These are phyloP conservation scores for Pogonomyrmex californicus DNA, from an alignment of 1,140 invertebrate genomes.

Conservation along the genomic window DNA sequence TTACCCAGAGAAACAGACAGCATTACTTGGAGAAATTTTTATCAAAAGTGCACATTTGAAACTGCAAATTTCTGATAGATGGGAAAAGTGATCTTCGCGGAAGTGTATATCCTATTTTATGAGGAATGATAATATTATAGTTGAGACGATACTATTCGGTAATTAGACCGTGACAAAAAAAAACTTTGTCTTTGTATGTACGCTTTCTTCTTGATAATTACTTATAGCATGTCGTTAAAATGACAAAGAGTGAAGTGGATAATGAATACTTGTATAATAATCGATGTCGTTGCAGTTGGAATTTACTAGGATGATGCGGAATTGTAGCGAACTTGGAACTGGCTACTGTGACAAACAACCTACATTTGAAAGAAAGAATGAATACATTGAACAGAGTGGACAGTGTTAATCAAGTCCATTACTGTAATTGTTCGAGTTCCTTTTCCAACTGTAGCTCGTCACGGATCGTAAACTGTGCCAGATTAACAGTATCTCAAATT, in stretches of 20 bases:
- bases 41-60: not conserved
- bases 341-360: conserved; percentile 9
- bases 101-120: not conserved
- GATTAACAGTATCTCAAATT: conserved; percentile 66
- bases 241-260: conserved; percentile 35
- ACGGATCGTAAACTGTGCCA: conserved; percentile 71
- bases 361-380: not conserved
- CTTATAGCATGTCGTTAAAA: conserved; percentile 2
- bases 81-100: not conserved
- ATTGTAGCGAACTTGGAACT: not conserved
- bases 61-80: not conserved
- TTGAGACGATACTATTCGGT: not conserved
- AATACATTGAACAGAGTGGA: conserved; percentile 38
- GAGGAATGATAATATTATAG: not conserved
- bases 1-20: not conserved
- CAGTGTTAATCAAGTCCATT: conserved; percentile 66
- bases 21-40: not conserved
- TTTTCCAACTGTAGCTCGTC: conserved; percentile 68
- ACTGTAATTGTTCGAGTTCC: conserved; percentile 48
- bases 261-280: conserved; percentile 23
- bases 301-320: conserved; percentile 14
- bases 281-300: not conserved
- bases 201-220: conserved; percentile 45
- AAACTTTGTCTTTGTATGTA: not conserved
- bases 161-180: conserved; percentile 32